Evolutionary conservation across 37 sponge, comb jelly and placozoan species (phyloP), one percentile per base, ranked within the genome.

Genomic region (Halisarca cf. caerulea): DNA sequence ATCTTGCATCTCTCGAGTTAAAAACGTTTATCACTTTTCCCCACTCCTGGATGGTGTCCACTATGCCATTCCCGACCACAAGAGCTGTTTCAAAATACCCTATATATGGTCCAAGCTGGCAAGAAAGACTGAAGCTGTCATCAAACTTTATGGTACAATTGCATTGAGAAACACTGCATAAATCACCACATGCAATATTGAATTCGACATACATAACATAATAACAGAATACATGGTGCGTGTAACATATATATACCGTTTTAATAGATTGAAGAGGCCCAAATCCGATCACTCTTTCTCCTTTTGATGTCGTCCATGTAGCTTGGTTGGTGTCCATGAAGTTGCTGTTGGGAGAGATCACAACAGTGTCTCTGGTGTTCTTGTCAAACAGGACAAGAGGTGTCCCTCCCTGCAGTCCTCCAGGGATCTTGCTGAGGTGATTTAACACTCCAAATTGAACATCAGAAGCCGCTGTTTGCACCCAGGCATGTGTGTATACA

Each of bases 291-390:
- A 61, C 54, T 11, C 27, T 40, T 34, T 78, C 14, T 69, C 69
- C 69, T 3, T 87, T 68, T n/a, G 21, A 36, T 40, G 68, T 34
- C 69, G 1, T 82, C 83, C 83, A 90, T 66, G 44, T 82, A 27
- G 34, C 81, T 60, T 92, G 92, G 33, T 71, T 83, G 47, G 85
- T 60, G 54, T 86, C 85, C 93, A 92, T 92, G 88, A 92, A 89
- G 42, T 86, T 35, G 33, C 41, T 85, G 47, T 39, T 24, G 25
- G 93, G 93, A 34, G 93, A 89, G 6, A 92, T 57, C 14, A 92
- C 93, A 0, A 92, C 58, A 14, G 93, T 77, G 74, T 86, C 83
- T 28, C 25, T n/a, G 51, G 66, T 59, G 62, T 82, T 82, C 2
- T 47, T 59, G 84, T 89, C 85, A 59, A 89, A 92, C 17, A 89